Conservation (phyloP, 2,113 vertebrate species). For the Tenrec ecaudatus region DNA sequence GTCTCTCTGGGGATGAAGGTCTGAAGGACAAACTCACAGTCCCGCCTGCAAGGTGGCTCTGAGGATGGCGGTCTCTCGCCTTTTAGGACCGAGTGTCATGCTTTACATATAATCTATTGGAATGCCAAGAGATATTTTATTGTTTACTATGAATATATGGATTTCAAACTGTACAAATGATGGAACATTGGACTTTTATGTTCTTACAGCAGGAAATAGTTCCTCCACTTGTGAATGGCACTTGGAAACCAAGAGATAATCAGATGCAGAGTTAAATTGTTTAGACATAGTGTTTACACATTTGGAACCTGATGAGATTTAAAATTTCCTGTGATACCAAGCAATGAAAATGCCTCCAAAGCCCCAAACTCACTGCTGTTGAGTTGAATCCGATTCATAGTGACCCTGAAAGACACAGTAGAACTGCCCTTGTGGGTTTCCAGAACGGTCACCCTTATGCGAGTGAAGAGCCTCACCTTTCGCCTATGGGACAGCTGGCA, state of each 20-base stretch:
- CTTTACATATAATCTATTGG: conserved; percentile 49
- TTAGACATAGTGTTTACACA: conserved; percentile 29
- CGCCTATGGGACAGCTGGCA: too few species aligned
- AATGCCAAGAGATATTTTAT: conserved; percentile 29
- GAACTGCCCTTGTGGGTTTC: too few species aligned
- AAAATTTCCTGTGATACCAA: conserved; percentile 28
- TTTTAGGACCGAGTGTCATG: neutral
- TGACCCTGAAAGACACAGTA: too few species aligned
- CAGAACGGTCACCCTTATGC: too few species aligned
- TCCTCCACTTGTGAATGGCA: conserved; percentile 38
- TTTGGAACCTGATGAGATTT: conserved; percentile 39
- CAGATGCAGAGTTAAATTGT: conserved; percentile 43
- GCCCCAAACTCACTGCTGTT: too few species aligned
- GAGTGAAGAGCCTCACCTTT: too few species aligned
- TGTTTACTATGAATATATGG: conserved; percentile 9
- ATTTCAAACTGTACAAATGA: conserved; percentile 58
- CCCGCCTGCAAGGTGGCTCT: neutral
- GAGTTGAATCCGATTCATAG: too few species aligned
- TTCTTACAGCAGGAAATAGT: conserved; percentile 6
- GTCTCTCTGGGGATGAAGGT: neutral
- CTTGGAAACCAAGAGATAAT: conserved; percentile 47
- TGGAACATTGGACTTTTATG: conserved; percentile 2
- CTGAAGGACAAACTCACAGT: neutral
- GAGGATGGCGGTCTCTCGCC: conserved; percentile 6
- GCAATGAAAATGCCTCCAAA: neutral